Conservation (phyloP, 2,888 invertebrate genomes). For the Thera obeliscata region DNA sequence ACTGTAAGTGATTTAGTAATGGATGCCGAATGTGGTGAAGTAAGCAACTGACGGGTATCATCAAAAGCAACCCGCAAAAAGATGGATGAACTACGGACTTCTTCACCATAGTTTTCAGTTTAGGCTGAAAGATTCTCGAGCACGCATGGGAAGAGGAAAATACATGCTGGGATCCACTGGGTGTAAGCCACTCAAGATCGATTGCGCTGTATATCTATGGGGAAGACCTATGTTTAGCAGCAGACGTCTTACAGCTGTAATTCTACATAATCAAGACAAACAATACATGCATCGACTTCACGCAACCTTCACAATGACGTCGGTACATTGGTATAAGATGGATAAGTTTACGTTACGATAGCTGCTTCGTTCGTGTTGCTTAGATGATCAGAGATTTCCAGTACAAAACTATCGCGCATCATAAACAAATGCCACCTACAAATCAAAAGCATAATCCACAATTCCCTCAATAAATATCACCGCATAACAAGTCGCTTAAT, state of each 20-base stretch:
- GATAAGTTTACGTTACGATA: neutral
- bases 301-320: neutral
- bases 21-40: slow-evolving; percentile 15
- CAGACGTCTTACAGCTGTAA: too few relatives aligned
- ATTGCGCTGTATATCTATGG: too few relatives aligned
- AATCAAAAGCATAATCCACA: slow-evolving; percentile 25
- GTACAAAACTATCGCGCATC: slow-evolving; percentile 5
- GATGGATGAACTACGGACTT: too few relatives aligned
- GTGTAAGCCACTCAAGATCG: too few relatives aligned
- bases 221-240: too few relatives aligned
- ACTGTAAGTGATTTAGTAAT: slow-evolving; percentile 9
- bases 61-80: too few relatives aligned
- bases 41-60: neutral
- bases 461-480: slow-evolving; percentile 23
- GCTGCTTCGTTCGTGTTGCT: neutral
- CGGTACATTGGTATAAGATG: neutral
- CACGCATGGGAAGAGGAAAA: too few relatives aligned
- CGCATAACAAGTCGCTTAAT: slow-evolving; percentile 43
- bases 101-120: too few relatives aligned
- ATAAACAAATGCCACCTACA: slow-evolving; percentile 25
- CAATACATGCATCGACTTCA: neutral
- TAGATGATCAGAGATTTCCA: neutral
- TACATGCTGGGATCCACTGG: too few relatives aligned
- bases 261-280: neutral
- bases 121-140: too few relatives aligned